These are phyloP conservation scores for Grantiella picta DNA, from an alignment of 2,113 vertebrate species.

Conservation along the genomic window DNA sequence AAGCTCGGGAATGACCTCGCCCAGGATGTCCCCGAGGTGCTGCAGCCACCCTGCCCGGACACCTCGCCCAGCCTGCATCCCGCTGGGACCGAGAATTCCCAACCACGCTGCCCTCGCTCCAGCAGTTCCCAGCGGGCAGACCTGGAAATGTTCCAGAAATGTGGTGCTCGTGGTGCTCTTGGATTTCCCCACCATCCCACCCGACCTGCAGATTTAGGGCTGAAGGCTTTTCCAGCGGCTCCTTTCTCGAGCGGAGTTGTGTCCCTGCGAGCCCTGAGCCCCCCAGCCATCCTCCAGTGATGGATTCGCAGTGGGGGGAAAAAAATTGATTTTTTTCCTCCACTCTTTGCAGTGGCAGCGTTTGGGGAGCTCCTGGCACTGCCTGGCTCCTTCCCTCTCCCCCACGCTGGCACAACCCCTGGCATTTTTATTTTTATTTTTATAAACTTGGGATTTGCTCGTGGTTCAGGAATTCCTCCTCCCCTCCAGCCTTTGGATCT, in stretches of 20 bases:
- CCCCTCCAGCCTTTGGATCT: background rate
- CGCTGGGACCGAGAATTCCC: background rate
- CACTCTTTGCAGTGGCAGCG: background rate
- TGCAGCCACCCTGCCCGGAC: background rate
- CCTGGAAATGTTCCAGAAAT: too few species aligned
- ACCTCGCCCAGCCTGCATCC: rapidly evolving
- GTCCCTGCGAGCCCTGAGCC: background rate
- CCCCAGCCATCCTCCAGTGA: background rate
- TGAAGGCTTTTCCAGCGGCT: background rate
- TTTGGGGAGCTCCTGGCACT: background rate
- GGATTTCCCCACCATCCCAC: background rate
- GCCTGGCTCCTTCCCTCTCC: background rate
- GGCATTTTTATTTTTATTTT: background rate
- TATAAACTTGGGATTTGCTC: background rate
- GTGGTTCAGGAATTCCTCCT: background rate
- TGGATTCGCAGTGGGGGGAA: background rate
- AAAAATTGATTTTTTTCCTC: background rate
- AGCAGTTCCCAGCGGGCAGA: background rate
- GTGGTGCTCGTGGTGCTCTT: background rate
- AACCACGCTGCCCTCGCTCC: background rate
- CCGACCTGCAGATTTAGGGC: constrained; percentile 26
- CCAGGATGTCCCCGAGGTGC: background rate
- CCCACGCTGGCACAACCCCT: background rate
- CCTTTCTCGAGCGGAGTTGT: background rate
- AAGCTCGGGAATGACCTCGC: background rate